A percentile compares a stretch with the other conserved stretches of the same genome.
These are phyloP conservation scores for Drosophila novamexicana DNA, from an alignment of 1,140 invertebrate genomes.

Conservation along the genomic window DNA sequence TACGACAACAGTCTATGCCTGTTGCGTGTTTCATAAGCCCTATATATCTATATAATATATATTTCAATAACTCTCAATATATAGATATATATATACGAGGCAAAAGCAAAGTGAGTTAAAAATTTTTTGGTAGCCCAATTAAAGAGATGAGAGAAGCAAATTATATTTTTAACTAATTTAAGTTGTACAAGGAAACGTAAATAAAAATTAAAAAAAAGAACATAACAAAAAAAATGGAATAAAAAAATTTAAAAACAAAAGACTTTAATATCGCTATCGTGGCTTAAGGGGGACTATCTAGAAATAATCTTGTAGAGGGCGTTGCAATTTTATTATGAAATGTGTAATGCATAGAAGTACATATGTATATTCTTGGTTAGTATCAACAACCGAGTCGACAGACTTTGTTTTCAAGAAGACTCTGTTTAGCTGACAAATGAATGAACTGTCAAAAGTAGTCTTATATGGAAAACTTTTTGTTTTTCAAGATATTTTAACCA, in stretches of 20 bases:
- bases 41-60: slow-evolving; percentile 43
- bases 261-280: too few species aligned
- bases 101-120: slow-evolving; percentile 58
- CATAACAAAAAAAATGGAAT: slow-evolving; percentile 45
- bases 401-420: too few species aligned
- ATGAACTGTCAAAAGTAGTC: too few species aligned
- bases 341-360: too few species aligned
- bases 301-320: too few species aligned
- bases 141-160: slow-evolving; percentile 39
- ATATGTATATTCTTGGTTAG: too few species aligned
- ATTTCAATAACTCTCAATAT: slow-evolving; percentile 35
- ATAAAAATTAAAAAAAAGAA: slow-evolving; percentile 37
- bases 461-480: too few species aligned
- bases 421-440: too few species aligned
- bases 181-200: slow-evolving; percentile 45
- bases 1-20: slow-evolving; percentile 1
- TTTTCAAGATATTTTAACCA: too few species aligned
- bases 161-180: slow-evolving; percentile 66
- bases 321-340: too few species aligned
- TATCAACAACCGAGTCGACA: too few species aligned
- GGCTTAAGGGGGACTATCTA: too few species aligned
- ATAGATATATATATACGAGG: slow-evolving; percentile 32
- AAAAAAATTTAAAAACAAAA: background rate
- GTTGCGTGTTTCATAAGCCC: slow-evolving; percentile 48
- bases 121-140: slow-evolving; percentile 53